These are phyloP conservation scores for Latrodectus hesperus DNA, from an alignment of 2,888 invertebrate genomes.

Conservation along the genomic window DNA sequence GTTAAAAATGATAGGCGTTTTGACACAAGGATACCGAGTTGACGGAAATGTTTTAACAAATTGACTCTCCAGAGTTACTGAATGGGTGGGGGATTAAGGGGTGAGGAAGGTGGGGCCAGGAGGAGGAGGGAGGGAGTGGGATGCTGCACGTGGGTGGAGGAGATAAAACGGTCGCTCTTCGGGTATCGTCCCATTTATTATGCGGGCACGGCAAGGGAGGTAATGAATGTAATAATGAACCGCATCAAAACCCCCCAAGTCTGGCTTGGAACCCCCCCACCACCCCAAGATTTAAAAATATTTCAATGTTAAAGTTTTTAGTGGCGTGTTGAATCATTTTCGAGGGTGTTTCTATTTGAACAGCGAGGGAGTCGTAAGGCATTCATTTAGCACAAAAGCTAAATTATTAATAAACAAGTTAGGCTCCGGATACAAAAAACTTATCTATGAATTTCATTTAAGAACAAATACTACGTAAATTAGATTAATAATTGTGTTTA, in stretches of 20 bases:
- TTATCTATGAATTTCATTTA: too few relatives aligned
- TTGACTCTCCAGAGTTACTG: conserved; percentile 38
- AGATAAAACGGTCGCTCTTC: conserved; percentile 18
- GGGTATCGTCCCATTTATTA: conserved; percentile 16
- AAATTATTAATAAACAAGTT: too few relatives aligned
- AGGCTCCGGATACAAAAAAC: too few relatives aligned
- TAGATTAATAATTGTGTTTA: too few relatives aligned
- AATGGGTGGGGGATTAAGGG: conserved; percentile 9
- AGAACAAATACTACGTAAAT: too few relatives aligned
- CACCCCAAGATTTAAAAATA: too few relatives aligned
- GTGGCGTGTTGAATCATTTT: too few relatives aligned
- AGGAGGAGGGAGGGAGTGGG: background rate
- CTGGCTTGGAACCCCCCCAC: too few relatives aligned
- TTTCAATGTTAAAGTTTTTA: too few relatives aligned
- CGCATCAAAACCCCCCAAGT: background rate
- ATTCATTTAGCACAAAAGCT: too few relatives aligned
- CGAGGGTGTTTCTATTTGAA: too few relatives aligned
- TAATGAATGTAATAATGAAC: conserved; percentile 6
- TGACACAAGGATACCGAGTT: conserved; percentile 1
- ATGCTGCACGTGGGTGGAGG: conserved; percentile 1
- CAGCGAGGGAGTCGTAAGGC: too few relatives aligned
- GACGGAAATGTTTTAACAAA: conserved; percentile 53
- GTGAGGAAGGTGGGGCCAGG: conserved; percentile 15
- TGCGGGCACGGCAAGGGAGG: background rate
- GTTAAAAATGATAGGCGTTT: conserved; percentile 11